Conservation (phyloP, 2,113 vertebrate genomes). For the Hassar affinis region DNA sequence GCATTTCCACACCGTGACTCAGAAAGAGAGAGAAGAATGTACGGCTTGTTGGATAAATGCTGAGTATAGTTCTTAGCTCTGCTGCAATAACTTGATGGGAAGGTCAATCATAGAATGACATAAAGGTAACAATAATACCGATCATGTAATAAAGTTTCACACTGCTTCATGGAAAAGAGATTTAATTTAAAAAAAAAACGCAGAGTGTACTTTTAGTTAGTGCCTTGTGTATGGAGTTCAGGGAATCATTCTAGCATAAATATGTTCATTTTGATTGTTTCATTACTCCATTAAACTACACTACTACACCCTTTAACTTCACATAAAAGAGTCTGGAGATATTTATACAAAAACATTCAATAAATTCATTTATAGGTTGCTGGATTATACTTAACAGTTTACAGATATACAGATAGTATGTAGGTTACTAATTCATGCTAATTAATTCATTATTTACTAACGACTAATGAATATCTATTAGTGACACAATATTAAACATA, state of each 20-base stretch:
- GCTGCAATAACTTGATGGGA: background rate
- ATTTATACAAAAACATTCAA: background rate
- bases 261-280: background rate
- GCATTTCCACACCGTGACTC: background rate
- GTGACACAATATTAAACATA: background rate
- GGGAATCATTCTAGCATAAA: background rate
- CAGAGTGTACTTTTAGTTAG: background rate
- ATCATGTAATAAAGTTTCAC: background rate
- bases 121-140: background rate
- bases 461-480: too few species aligned
- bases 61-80: background rate
- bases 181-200: background rate
- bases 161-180: background rate
- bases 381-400: background rate
- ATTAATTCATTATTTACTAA: background rate
- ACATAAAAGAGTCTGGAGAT: background rate
- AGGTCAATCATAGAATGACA: background rate
- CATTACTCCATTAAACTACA: background rate
- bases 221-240: background rate
- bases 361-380: background rate
- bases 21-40: background rate
- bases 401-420: background rate
- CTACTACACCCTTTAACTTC: background rate
- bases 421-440: background rate
- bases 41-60: background rate